Evolutionary conservation across 64 coral and sea anemone genomes (phyloP).

Genomic region (Montipora cactus): DNA sequence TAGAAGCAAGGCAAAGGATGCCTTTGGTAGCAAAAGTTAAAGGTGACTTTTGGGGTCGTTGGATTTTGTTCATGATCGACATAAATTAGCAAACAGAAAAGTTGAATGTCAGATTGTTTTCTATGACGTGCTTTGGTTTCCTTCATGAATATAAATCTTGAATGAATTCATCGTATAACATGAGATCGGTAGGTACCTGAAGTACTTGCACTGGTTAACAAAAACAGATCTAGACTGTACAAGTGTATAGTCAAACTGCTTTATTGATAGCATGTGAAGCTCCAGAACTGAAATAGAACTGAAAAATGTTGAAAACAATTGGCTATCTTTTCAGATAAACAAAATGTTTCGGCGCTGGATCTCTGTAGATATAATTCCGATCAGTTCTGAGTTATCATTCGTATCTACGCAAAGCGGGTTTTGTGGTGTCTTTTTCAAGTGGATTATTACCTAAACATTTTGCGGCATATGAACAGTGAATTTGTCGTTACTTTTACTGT

Average conservation of each 20-base stretch:
- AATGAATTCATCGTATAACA: no score
- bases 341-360: background rate
- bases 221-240: no score
- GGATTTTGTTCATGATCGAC: background rate
- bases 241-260: no score
- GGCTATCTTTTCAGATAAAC: background rate
- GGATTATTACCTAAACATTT: background rate
- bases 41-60: background rate
- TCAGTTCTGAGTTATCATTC: background rate
- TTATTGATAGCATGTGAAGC: no score
- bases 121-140: no score
- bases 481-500: background rate
- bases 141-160: no score
- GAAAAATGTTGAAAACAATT: background rate
- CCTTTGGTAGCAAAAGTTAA: background rate
- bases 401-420: background rate
- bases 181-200: no score
- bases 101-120: background rate
- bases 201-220: no score
- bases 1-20: background rate
- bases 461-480: background rate
- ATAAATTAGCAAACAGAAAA: background rate
- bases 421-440: background rate
- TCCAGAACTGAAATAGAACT: background rate
- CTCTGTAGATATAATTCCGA: no score